Base-by-base conservation (phyloP, 1,140 invertebrate species). In the Heliconius nattereri region DNA sequence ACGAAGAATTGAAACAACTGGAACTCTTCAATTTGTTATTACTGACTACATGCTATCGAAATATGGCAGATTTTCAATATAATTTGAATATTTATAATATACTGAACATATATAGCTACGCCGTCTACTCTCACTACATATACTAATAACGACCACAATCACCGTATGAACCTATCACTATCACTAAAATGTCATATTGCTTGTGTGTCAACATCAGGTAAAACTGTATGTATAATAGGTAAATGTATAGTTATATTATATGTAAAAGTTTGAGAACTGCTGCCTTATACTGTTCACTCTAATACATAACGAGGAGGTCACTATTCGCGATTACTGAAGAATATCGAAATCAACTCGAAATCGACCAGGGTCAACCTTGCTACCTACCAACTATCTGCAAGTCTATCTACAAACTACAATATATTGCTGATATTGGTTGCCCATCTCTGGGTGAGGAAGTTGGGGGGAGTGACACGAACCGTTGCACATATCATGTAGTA, bases 141-240 rank as follows among this genome's bases (percentile, higher is more conserved):
- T 35, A 35, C 32, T 35, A 35, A 35, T 35, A 35, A 35, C 32
- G 32, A 6, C 32, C 49, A 52, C 49, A 52, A 52, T 20, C 16
- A 20, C 19, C 49, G 40, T 45, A 16, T 16, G 40, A 45, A 45
- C 40, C 35, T 76, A n/a, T 45, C n/a, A 32, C 40, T 79, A 75
- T 79, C 37, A 52, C 78, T 57, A 72, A 52, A 37, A 78, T 72
- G 29, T 54, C 45, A 35, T 80, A 76, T 79, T 80, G 78, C 78
- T 80, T 80, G 29, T 32, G 35, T 71, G 66, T 72, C 57, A 32
- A 26, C 13, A 37, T 76, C 74, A 76, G 73, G 66, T 79, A 79
- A 23, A 66, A 29, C 40, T 20, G 49, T 52, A 20, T 29, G 23
- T 71, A 77, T 71, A 66, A 70, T 40, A 35, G 32, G 32, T 35